phyloP scores from a whole-genome alignment of 2,113 vertebrate genomes.

The Zapus hudsonius region DNA sequence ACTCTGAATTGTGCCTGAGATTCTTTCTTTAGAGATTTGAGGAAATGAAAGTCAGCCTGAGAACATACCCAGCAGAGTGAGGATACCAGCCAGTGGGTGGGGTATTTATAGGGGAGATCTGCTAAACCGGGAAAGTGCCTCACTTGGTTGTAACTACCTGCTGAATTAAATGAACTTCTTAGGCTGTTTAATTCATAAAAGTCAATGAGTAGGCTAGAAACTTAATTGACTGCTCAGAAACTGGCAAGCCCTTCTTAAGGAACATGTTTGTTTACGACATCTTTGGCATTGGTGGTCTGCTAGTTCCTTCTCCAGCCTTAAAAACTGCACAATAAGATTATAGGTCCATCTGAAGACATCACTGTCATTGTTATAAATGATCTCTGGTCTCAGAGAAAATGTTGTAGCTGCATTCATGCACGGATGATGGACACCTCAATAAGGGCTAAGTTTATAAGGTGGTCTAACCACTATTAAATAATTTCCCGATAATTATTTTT shows the following conservation, averaged over 20 bases:
- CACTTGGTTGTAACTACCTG: constrained; percentile 33
- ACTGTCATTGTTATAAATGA: constrained; percentile 26
- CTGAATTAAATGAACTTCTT: constrained; percentile 63
- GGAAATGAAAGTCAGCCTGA: background rate
- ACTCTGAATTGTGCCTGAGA: background rate
- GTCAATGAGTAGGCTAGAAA: constrained; percentile 38
- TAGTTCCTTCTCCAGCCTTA: constrained; percentile 46
- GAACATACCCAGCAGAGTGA: background rate
- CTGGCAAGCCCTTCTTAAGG: constrained; percentile 55
- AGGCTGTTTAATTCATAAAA: constrained; percentile 67
- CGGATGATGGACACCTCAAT: constrained; percentile 20
- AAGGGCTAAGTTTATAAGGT: constrained; percentile 45
- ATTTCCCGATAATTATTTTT: constrained; percentile 50
- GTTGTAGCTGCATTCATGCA: background rate
- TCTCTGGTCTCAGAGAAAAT: constrained; percentile 38
- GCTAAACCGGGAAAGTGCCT: background rate
- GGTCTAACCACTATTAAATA: constrained; percentile 21
- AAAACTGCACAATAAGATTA: constrained; percentile 33
- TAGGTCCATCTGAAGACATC: constrained; percentile 42
- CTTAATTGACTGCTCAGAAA: constrained; percentile 58
- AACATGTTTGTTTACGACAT: constrained; percentile 54
- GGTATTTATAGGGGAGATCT: background rate
- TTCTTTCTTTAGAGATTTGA: background rate
- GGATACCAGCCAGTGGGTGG: background rate
- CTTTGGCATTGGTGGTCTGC: constrained; percentile 57